Conservation (phyloP, 2,888 invertebrate genomes). For the Tenthredo amoena region DNA sequence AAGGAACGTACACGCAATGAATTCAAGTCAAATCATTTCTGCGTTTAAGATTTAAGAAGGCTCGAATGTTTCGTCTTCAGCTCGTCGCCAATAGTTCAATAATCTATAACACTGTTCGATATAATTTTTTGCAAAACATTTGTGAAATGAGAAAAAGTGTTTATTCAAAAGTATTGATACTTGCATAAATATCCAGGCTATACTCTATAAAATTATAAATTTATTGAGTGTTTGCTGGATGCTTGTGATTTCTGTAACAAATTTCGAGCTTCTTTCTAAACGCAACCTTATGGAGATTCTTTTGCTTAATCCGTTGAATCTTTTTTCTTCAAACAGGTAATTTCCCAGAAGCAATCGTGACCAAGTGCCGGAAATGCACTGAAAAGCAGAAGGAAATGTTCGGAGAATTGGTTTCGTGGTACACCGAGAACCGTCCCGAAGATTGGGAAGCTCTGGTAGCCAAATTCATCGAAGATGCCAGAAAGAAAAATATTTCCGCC, state of each 20-base stretch:
- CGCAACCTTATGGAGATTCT: neutral
- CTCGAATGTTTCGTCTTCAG: neutral
- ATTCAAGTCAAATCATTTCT: neutral
- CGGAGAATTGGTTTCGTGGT: constrained; percentile 66
- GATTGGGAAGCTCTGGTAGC: constrained; percentile 63
- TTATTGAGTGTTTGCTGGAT: neutral
- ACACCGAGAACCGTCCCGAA: constrained; percentile 63
- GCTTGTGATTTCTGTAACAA: neutral
- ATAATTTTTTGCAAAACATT: neutral
- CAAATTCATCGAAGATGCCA: constrained; percentile 57
- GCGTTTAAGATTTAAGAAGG: neutral
- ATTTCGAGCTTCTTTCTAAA: constrained; percentile 5
- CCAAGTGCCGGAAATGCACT: constrained; percentile 68
- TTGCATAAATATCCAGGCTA: neutral
- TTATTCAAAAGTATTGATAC: constrained; percentile 4
- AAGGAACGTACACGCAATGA: constrained; percentile 59
- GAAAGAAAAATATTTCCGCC: constrained; percentile 44
- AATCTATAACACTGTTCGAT: neutral
- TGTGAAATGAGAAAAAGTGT: neutral
- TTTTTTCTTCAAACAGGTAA: constrained; percentile 57
- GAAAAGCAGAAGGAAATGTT: constrained; percentile 65
- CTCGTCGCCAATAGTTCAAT: neutral
- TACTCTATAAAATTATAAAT: neutral
- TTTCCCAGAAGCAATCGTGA: constrained; percentile 67
- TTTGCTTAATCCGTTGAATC: neutral